phyloP scores from a whole-genome alignment of 2,797 vertebrate species.

The Hyperoplus lanceolatus region DNA sequence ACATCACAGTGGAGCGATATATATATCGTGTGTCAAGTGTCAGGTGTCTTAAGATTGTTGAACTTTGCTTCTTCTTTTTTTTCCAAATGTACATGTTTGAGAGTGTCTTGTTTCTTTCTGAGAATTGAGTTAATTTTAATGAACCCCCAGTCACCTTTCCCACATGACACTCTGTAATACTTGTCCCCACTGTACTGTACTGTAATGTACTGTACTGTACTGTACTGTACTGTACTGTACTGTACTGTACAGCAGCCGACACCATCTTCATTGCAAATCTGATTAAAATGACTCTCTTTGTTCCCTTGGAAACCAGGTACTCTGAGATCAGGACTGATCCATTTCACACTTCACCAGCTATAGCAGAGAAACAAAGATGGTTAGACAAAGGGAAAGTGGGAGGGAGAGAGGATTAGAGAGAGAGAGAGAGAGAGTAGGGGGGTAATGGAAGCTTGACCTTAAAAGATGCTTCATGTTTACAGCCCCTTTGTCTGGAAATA shows the following conservation, averaged over 20 bases:
- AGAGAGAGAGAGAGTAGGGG: conserved; percentile 31
- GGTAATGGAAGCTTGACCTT: conserved; percentile 68
- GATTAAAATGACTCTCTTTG: conserved; percentile 73
- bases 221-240: conserved; percentile 18
- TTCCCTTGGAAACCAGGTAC: conserved; percentile 88
- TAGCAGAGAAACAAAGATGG: conserved; percentile 72
- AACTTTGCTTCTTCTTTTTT: conserved; percentile 42
- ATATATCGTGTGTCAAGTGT: conserved; percentile 68
- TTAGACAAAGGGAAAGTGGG: conserved; percentile 75
- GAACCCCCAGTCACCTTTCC: conserved; percentile 21
- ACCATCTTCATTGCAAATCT: conserved; percentile 66
- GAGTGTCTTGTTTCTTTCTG: conserved; percentile 10
- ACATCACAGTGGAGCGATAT: conserved; percentile 48
- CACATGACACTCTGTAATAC: conserved; percentile 42
- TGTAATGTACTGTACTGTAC: not conserved
- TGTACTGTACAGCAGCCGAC: conserved; percentile 27
- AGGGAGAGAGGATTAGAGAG: conserved; percentile 70
- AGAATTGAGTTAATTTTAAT: conserved; percentile 34
- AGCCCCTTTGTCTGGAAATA: conserved; percentile 53
- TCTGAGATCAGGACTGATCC: conserved; percentile 83
- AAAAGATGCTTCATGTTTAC: conserved; percentile 58
- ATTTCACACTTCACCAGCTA: conserved; percentile 82
- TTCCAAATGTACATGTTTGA: not conserved
- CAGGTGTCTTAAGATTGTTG: conserved; percentile 47
- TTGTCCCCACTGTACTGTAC: conserved; percentile 50